A percentile compares a stretch with the other conserved stretches of the same genome.
phyloP scores from a whole-genome alignment of 2,888 invertebrate genomes.

The Diadegma fenestrale region DNA sequence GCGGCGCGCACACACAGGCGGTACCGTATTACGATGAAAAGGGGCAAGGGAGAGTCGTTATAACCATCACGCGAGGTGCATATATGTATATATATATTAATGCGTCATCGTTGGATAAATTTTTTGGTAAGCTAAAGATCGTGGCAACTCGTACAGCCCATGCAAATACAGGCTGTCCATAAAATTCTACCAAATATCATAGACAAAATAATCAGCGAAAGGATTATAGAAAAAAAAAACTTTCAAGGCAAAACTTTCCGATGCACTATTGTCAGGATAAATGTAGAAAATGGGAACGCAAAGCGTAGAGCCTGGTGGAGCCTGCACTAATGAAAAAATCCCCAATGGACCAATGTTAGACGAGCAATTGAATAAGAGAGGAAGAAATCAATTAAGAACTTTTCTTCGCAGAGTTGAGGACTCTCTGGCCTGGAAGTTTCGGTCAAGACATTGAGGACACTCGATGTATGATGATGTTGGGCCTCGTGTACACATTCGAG shows the following conservation, averaged over 20 bases:
- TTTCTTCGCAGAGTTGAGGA: neutral
- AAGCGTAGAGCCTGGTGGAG: neutral
- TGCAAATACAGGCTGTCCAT: neutral
- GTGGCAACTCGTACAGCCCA: neutral
- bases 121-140: conserved; percentile 27
- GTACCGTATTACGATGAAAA: conserved; percentile 31
- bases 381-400: neutral
- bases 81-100: neutral
- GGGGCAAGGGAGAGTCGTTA: conserved; percentile 33
- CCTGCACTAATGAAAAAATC: neutral
- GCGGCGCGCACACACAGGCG: conserved; percentile 28
- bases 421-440: too few relatives aligned
- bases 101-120: conserved; percentile 12
- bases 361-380: neutral
- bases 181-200: neutral
- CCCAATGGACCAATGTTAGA: neutral
- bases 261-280: neutral
- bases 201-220: neutral
- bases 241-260: too few relatives aligned
- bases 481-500: conserved; percentile 8
- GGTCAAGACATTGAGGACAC: conserved; percentile 1
- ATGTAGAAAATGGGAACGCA: neutral
- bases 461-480: neutral
- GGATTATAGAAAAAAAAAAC: neutral
- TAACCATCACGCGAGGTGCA: conserved; percentile 34